Conservation (phyloP, 2,888 invertebrate species). For the Camptogramma bilineatum region DNA sequence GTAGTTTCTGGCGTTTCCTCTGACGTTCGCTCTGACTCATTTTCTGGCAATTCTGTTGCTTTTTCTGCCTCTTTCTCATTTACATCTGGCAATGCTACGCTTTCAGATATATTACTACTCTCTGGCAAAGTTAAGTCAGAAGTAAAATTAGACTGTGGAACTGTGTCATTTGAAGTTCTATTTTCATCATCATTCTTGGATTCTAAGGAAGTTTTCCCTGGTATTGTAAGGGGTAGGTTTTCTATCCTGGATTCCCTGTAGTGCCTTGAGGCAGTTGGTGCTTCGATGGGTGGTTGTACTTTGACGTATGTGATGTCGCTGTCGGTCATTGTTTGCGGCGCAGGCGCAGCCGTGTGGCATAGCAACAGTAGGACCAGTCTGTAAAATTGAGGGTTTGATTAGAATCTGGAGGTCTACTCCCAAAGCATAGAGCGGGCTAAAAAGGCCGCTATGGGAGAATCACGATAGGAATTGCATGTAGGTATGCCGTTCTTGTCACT, state of each 20-base stretch:
- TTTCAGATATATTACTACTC: slow-evolving; percentile 21
- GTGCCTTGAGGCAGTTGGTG: slow-evolving; percentile 27
- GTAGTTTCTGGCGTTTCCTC: slow-evolving; percentile 4
- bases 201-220: slow-evolving; percentile 38
- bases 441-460: too few relatives aligned
- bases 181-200: slow-evolving; percentile 11
- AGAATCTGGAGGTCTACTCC: neutral
- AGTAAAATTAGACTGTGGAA: neutral
- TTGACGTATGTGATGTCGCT: slow-evolving; percentile 69
- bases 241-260: slow-evolving; percentile 58
- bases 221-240: slow-evolving; percentile 57
- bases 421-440: too few relatives aligned
- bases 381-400: slow-evolving; percentile 45
- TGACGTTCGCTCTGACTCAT: slow-evolving; percentile 1
- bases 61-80: slow-evolving; percentile 4
- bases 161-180: neutral
- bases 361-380: slow-evolving; percentile 60
- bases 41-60: slow-evolving; percentile 6
- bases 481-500: too few relatives aligned
- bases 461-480: too few relatives aligned
- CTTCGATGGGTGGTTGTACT: slow-evolving; percentile 53
- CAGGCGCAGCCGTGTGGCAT: slow-evolving; percentile 52
- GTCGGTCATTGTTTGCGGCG: slow-evolving; percentile 61
- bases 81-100: slow-evolving; percentile 7
- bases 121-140: slow-evolving; percentile 23